These are phyloP conservation scores for Mugil cephalus DNA, from an alignment of 2,113 vertebrate genomes.

Conservation along the genomic window DNA sequence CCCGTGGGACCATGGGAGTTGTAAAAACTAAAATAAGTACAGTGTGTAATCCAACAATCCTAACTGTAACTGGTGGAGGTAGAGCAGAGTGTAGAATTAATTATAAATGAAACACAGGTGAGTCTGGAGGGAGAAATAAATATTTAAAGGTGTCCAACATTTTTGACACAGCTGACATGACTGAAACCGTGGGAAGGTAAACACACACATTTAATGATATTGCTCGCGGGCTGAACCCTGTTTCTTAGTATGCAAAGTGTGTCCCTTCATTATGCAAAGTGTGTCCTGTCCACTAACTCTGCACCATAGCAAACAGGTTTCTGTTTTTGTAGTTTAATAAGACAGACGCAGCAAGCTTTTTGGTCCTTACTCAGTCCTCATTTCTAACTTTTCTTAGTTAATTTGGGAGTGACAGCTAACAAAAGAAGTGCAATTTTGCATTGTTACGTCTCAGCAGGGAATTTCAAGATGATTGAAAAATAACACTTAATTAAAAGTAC, in stretches of 20 bases:
- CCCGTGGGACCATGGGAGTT: too few relatives aligned
- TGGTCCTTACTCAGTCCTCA: neutral
- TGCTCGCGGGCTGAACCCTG: neutral
- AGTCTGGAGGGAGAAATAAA: too few relatives aligned
- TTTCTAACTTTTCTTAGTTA: neutral
- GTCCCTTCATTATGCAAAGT: neutral
- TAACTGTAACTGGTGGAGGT: too few relatives aligned
- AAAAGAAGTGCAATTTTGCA: neutral
- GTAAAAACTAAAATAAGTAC: too few relatives aligned
- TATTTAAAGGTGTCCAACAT: neutral
- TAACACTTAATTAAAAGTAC: neutral
- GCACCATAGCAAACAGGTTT: neutral
- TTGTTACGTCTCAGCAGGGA: neutral
- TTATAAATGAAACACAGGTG: too few relatives aligned
- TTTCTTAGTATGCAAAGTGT: neutral
- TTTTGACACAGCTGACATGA: neutral
- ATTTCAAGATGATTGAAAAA: too few relatives aligned
- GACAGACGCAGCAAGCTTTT: slow-evolving; percentile 1
- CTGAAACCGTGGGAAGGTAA: neutral
- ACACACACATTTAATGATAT: slow-evolving; percentile 1
- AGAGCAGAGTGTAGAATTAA: too few relatives aligned
- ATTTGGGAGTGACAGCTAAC: neutral
- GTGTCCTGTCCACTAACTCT: slow-evolving; percentile 11
- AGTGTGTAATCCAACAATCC: too few relatives aligned
- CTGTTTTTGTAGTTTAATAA: slow-evolving; percentile 5